Evolutionary conservation across 1,140 invertebrate species (phyloP).

Genomic region (Drosophila auraria): DNA sequence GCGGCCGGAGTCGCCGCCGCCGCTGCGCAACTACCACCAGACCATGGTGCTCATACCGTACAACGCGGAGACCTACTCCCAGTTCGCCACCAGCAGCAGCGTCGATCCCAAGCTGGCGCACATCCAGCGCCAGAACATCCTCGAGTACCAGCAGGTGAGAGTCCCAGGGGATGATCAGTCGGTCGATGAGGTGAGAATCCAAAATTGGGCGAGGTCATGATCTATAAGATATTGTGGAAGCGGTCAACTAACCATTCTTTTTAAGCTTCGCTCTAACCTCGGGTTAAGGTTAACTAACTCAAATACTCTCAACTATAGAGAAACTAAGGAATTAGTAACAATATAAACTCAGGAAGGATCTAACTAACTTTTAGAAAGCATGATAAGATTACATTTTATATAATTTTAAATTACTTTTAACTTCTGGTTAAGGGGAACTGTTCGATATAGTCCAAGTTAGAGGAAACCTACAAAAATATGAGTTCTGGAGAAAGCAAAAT

Average conservation of each 20-base stretch:
- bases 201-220: background rate
- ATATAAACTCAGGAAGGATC: too few relatives aligned
- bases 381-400: too few relatives aligned
- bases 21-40: conserved; percentile 88
- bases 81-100: conserved; percentile 80
- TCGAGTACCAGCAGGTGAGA: conserved; percentile 84
- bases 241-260: conserved; percentile 4
- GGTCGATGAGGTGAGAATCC: conserved; percentile 14
- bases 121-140: conserved; percentile 80
- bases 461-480: too few relatives aligned
- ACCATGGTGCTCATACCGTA: conserved; percentile 92
- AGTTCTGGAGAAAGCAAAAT: too few relatives aligned
- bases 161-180: conserved; percentile 1
- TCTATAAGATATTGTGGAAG: background rate
- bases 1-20: conserved; percentile 88
- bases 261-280: background rate
- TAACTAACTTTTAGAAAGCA: too few relatives aligned
- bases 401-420: too few relatives aligned
- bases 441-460: too few relatives aligned
- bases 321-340: too few relatives aligned
- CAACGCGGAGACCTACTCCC: conserved; percentile 86
- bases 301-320: background rate
- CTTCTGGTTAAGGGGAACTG: too few relatives aligned
- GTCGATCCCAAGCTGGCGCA: conserved; percentile 78
- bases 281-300: background rate